A percentile compares a stretch with the other conserved stretches of the same genome.
Conservation (phyloP, 2,113 vertebrate genomes). For the Etia nguti region DNA sequence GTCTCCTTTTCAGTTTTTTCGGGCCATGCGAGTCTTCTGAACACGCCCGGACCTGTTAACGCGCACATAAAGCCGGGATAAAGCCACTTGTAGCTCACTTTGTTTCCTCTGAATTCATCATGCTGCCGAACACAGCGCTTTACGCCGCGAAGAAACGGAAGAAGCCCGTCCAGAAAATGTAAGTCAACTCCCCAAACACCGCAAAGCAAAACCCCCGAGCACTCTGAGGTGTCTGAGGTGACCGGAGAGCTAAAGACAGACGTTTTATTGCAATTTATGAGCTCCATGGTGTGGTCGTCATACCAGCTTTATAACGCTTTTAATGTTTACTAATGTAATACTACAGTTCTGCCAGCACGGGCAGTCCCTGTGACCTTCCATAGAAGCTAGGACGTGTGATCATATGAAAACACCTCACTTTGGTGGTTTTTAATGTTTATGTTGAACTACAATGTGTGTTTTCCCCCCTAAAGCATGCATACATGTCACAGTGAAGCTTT, state of each 20-base stretch:
- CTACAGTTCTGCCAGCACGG: background rate
- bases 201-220: background rate
- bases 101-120: background rate
- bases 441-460: background rate
- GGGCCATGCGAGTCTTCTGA: background rate
- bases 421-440: background rate
- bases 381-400: background rate
- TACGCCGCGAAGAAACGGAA: conserved; percentile 77
- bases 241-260: background rate
- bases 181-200: conserved; percentile 23
- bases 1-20: background rate
- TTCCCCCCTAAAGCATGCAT: background rate
- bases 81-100: background rate
- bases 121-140: conserved; percentile 56
- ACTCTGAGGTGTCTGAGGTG: background rate
- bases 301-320: background rate
- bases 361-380: background rate
- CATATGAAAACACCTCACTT: background rate
- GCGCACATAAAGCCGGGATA: background rate
- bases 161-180: conserved; percentile 79
- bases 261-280: background rate
- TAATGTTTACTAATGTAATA: background rate
- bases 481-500: background rate
- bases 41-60: background rate
- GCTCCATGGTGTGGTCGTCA: background rate